phyloP scores from a whole-genome alignment of 2,113 vertebrate species.

The Macquaria australasica region DNA sequence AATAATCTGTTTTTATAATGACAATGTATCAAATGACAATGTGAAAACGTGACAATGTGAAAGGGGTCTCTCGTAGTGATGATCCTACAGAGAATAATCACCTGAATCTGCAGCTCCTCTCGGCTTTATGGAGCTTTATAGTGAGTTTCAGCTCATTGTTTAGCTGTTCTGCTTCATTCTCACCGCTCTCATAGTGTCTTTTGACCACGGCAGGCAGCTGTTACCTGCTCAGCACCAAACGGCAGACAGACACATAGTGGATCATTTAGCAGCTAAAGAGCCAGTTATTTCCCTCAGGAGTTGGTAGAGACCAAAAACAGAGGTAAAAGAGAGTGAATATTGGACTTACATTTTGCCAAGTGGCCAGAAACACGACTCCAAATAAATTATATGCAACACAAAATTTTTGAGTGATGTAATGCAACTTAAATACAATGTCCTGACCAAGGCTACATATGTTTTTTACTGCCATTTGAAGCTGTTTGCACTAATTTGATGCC shows the following conservation, averaged over 20 bases:
- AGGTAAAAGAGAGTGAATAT: neutral
- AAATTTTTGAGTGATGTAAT: neutral
- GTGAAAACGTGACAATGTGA: neutral
- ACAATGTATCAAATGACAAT: neutral
- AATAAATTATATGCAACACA: neutral
- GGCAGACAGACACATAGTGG: neutral
- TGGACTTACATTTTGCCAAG: neutral
- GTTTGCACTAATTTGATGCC: neutral
- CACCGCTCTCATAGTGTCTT: neutral
- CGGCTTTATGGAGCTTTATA: neutral
- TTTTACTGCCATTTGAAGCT: constrained; percentile 21
- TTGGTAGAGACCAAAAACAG: neutral
- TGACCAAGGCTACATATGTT: neutral
- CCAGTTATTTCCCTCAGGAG: neutral
- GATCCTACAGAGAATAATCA: neutral
- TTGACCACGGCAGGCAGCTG: neutral
- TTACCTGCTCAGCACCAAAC: neutral
- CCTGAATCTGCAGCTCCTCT: neutral
- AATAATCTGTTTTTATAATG: neutral
- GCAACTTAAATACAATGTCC: neutral
- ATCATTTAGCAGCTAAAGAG: neutral
- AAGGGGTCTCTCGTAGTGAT: neutral
- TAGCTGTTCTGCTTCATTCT: neutral
- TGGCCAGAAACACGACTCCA: neutral
- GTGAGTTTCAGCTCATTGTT: neutral